Base-by-base conservation (phyloP, 1,140 invertebrate species). In the Scylla paramamosain region DNA sequence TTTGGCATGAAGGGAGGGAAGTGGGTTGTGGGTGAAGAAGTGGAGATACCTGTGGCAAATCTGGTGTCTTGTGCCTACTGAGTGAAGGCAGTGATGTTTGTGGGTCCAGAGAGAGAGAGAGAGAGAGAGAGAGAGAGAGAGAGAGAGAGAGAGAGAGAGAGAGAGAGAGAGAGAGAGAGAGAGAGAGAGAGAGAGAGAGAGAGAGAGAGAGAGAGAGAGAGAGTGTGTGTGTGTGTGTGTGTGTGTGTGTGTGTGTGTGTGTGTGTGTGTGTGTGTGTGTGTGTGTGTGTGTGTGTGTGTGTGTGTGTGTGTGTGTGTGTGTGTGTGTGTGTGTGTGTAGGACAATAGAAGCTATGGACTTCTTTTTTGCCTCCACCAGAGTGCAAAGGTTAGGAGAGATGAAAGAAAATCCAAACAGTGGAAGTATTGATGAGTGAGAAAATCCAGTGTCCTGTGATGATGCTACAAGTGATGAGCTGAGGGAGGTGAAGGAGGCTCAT, bases 201-300 rank as follows among this genome's bases (percentile, higher is more conserved):
- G 6, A 4, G 31, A 20, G 25, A 4, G 82, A 29, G 6, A 4
- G 31, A 84, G n/a, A 6, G 6, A 8, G 4, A 29, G 20, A 20
- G 82, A 28, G 25, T 4, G 31, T 84, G 6, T 4, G 25, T 84
- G 20, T 6, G 31, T 28, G 31, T 84, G n/a, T 29, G 25, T 25
- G 20, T 25, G n/a, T 84, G 82, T 4, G 6, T 7, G 31, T 7
- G 6, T 4, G 6, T 4, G 6, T 4, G 7, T 84, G 4, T 20
- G 82, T 84, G 25, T 8, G 25, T 84, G 83, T 86, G n/a, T 86
- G 83, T 86, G n/a, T 86, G 83, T 86, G 83, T 86, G n/a, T 86
- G 83, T 86, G n/a, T 86, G n/a, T 86, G 31, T 88, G 86, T 39
- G 31, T 88, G 31, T 88, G 86, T 88, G 31, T 39, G 31, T 88